These are phyloP conservation scores for Diabrotica undecimpunctata DNA, from an alignment of 1,140 invertebrate genomes.

Conservation along the genomic window DNA sequence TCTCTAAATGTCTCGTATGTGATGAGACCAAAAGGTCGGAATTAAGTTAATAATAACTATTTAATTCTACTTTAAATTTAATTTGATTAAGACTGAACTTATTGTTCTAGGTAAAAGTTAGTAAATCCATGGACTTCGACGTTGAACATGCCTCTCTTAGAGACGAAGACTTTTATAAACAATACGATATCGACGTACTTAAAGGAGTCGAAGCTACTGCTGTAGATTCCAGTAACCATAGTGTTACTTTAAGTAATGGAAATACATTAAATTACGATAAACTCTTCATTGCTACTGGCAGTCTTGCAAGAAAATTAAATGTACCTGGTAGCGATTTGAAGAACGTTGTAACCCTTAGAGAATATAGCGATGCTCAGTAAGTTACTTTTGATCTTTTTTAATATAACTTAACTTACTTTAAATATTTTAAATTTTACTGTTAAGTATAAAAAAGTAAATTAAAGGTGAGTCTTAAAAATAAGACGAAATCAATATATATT, in stretches of 20 bases:
- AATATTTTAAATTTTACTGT: too few relatives aligned
- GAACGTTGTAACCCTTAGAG: constrained; percentile 73
- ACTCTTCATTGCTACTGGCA: constrained; percentile 81
- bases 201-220: constrained; percentile 59
- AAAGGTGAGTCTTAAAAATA: too few relatives aligned
- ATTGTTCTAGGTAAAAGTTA: constrained; percentile 60
- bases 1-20: too few relatives aligned
- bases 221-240: constrained; percentile 60
- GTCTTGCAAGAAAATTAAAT: constrained; percentile 58
- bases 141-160: constrained; percentile 66
- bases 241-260: constrained; percentile 63
- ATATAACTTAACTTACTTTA: too few relatives aligned
- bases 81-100: too few relatives aligned
- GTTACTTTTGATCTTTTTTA: constrained; percentile 50
- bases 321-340: constrained; percentile 65
- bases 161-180: constrained; percentile 65
- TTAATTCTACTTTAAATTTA: too few relatives aligned
- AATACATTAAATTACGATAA: constrained; percentile 66
- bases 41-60: too few relatives aligned
- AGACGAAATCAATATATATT: too few relatives aligned
- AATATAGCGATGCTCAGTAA: constrained; percentile 65
- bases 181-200: constrained; percentile 70
- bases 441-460: too few relatives aligned
- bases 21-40: too few relatives aligned
- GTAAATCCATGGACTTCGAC: constrained; percentile 67